These are phyloP conservation scores for Pelosia muscerda DNA, from an alignment of 2,888 invertebrate genomes.

Conservation along the genomic window DNA sequence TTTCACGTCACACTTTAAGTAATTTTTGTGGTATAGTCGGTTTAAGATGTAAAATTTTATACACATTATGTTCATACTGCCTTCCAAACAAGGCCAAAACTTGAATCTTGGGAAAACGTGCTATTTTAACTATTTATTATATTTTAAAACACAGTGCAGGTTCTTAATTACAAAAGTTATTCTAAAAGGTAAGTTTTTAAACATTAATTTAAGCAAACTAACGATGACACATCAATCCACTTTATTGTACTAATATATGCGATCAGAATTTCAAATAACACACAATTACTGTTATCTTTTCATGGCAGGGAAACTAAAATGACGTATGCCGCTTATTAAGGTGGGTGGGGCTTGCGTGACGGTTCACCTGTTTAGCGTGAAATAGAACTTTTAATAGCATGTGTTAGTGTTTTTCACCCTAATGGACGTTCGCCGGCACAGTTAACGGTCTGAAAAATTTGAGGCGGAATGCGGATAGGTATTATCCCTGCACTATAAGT, in stretches of 20 bases:
- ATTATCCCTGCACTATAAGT: no score
- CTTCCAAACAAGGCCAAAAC: no score
- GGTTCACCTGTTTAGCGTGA: slow-evolving; percentile 53
- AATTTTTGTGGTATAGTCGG: neutral
- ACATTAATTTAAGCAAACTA: no score
- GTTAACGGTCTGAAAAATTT: slow-evolving; percentile 3
- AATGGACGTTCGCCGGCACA: slow-evolving; percentile 30
- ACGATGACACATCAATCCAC: neutral
- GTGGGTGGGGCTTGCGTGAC: slow-evolving; percentile 44
- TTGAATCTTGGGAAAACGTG: no score
- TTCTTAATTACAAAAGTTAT: no score
- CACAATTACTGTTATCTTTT: slow-evolving; percentile 34
- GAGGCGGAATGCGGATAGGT: no score
- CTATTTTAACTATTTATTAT: no score
- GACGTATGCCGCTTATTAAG: slow-evolving; percentile 38
- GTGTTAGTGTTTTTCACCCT: slow-evolving; percentile 35
- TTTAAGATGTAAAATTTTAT: neutral
- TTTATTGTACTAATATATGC: neutral
- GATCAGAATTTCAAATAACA: slow-evolving; percentile 6
- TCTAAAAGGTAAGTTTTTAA: no score
- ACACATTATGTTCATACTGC: no score
- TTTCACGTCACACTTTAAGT: neutral
- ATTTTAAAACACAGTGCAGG: no score
- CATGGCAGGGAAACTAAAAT: slow-evolving; percentile 46
- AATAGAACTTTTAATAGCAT: slow-evolving; percentile 58